Percentiles rank a stretch among this genome's conserved stretches.
Conservation (phyloP, 1,140 invertebrate genomes). For the Zaprionus kolodkinae region DNA sequence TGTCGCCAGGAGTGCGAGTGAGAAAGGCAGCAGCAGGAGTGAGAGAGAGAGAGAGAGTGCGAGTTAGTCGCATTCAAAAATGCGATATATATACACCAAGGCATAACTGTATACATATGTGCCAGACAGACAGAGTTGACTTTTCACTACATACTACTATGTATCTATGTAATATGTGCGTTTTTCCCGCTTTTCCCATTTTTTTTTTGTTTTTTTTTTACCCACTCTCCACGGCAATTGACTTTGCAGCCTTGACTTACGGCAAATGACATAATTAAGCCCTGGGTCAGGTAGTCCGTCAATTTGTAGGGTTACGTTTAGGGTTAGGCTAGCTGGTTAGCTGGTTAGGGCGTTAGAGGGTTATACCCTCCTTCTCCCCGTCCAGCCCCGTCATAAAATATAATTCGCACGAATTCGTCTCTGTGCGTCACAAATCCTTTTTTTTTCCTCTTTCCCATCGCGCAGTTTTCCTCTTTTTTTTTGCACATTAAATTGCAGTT, state of each 20-base stretch:
- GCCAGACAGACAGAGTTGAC: background rate
- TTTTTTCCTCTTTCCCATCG: constrained; percentile 45
- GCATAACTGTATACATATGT: constrained; percentile 10
- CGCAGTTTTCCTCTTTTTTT: constrained; percentile 18
- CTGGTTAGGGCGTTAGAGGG: constrained; percentile 45
- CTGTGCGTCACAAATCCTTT: constrained; percentile 67
- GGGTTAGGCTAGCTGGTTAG: constrained; percentile 31
- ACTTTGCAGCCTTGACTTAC: constrained; percentile 78
- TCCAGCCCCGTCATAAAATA: constrained; percentile 58
- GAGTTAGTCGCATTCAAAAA: constrained; percentile 21
- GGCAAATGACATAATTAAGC: constrained; percentile 77
- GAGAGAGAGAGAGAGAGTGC: background rate
- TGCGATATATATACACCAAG: constrained; percentile 5
- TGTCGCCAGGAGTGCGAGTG: constrained; percentile 24
- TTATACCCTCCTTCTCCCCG: constrained; percentile 25
- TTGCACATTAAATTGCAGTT: constrained; percentile 49
- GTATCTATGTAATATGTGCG: background rate
- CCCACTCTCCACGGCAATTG: constrained; percentile 62
- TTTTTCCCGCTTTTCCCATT: constrained; percentile 38
- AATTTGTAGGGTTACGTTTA: constrained; percentile 50
- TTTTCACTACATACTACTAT: constrained; percentile 1
- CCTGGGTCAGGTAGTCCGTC: constrained; percentile 53
- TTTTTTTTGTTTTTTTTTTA: constrained; percentile 15
- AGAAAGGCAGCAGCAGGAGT: background rate
- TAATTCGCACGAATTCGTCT: constrained; percentile 71